A percentile compares a stretch with the other conserved stretches of the same genome.
Conservation (phyloP, 1,140 invertebrate species). For the Tetramorium alpestre region DNA sequence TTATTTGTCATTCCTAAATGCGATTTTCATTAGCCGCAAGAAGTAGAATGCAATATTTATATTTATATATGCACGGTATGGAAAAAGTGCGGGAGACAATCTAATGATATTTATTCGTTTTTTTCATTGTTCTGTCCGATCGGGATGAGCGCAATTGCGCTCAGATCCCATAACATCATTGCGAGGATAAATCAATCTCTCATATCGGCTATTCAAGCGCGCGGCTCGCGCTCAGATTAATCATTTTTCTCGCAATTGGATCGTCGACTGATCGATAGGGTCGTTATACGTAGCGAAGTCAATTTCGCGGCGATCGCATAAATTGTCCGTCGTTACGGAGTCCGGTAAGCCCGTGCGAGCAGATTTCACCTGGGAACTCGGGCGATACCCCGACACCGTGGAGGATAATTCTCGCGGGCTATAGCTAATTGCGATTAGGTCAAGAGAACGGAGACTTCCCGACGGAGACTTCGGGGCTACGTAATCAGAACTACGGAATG, state of each 20-base stretch:
- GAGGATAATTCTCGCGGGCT: constrained; percentile 72
- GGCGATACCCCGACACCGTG: not conserved
- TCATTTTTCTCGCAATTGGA: constrained; percentile 60
- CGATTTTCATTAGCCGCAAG: not conserved
- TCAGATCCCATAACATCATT: constrained; percentile 35
- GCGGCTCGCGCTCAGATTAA: constrained; percentile 33
- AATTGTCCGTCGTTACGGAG: constrained; percentile 24
- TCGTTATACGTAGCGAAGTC: constrained; percentile 40
- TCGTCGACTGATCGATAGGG: constrained; percentile 25
- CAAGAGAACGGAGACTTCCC: constrained; percentile 64
- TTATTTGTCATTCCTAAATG: not conserved
- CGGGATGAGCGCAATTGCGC: constrained; percentile 14
- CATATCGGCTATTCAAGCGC: constrained; percentile 42
- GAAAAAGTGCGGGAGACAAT: not conserved
- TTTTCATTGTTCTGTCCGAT: not conserved
- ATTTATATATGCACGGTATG: not conserved
- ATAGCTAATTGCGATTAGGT: constrained; percentile 80
- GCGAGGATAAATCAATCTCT: constrained; percentile 46
- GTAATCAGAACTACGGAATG: constrained; percentile 80
- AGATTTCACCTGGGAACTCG: constrained; percentile 20
- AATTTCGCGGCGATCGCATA: constrained; percentile 40
- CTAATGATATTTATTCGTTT: not conserved
- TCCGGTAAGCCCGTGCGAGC: not conserved
- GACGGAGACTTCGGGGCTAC: constrained; percentile 74
- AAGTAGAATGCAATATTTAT: not conserved